These are phyloP conservation scores for Aphaenogaster rudis DNA, from an alignment of 1,140 invertebrate species.

Conservation along the genomic window DNA sequence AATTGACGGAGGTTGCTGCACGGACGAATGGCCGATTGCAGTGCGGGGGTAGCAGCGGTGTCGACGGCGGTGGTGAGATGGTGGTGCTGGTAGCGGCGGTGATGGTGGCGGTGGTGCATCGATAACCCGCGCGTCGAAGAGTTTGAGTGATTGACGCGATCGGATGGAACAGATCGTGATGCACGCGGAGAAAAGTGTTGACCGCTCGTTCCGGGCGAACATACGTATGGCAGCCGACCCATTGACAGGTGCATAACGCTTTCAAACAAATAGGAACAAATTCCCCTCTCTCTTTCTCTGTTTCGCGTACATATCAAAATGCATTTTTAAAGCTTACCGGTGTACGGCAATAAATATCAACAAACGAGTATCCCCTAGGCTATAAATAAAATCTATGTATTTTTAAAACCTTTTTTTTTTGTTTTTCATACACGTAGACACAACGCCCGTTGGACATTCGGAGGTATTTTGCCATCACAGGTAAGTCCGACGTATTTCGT, in stretches of 20 bases:
- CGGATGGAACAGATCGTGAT: slow-evolving; percentile 79
- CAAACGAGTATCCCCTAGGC: slow-evolving; percentile 51
- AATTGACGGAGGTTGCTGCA: slow-evolving; percentile 61
- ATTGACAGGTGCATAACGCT: slow-evolving; percentile 79
- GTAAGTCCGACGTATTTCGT: slow-evolving; percentile 65
- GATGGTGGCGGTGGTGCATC: slow-evolving; percentile 67
- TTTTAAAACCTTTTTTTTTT: slow-evolving; percentile 68
- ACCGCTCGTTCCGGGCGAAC: slow-evolving; percentile 76
- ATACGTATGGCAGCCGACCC: slow-evolving; percentile 71
- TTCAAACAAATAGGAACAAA: slow-evolving; percentile 79
- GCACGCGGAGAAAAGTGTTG: slow-evolving; percentile 77
- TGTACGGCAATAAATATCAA: slow-evolving; percentile 74
- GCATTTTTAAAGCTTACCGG: slow-evolving; percentile 74
- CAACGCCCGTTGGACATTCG: slow-evolving; percentile 55
- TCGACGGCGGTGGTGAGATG: slow-evolving; percentile 55
- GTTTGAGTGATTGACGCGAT: slow-evolving; percentile 82
- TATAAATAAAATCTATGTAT: slow-evolving; percentile 65
- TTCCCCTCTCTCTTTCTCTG: slow-evolving; percentile 69
- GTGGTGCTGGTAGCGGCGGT: slow-evolving; percentile 56
- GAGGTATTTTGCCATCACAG: slow-evolving; percentile 61
- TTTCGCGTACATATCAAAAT: slow-evolving; percentile 63
- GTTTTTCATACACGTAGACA: slow-evolving; percentile 46
- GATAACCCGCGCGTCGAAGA: slow-evolving; percentile 77
- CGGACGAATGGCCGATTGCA: slow-evolving; percentile 53
- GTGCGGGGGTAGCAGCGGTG: slow-evolving; percentile 36